Base-by-base conservation (phyloP, 2,888 invertebrate species). In the Steinernema scapterisci region DNA sequence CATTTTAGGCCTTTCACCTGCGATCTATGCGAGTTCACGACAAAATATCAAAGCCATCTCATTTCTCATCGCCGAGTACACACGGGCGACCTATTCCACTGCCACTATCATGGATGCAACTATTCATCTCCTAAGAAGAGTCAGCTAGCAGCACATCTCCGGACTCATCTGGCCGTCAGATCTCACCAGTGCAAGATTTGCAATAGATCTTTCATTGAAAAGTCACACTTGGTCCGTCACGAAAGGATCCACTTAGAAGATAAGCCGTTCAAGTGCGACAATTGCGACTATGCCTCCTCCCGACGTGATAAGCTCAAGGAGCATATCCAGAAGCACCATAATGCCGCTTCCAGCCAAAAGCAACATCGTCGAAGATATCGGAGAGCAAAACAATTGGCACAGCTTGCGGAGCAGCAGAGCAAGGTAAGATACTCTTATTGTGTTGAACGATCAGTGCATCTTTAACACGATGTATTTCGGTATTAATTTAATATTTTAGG, bases 311-410 rank as follows among this genome's bases (percentile, higher is more conserved):
- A 92, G 86, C 86, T 92, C 31, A 92, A 92, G 83, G 92, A 90
- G 76, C 90, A 90, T 80, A 84, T 88, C 1, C 79, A 86, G 56
- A 89, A 89, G 78, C 89, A 90, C 80, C 90, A 90, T 80, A 88
- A 74, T 52, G 95, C 89, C 90, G 52, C 72, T 9, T 51, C 72
- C 23, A 75, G 63, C 31, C 95, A 75, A 90, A 95, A 80, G 90
- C 95, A 77, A 93, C 94, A 7, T 89, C 95, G 79, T 93, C 93
- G 76, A 93, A 94, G n/a, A 73, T 82, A 79, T 84, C 88, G 76
- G 79, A 87, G 73, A 77, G 83, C 83, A 46, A 76, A 82, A 44
- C 84, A 85, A 77, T 72, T 85, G 71, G 86, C 84, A 11, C 77
- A 79, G 48, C 80, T 81, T 46, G 76, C 79, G 6, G 81, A 78